Percentiles rank a stretch among this genome's conserved stretches.
Evolutionary conservation across 1,140 invertebrate species (phyloP).

Genomic region (Marisa cornuarietis): DNA sequence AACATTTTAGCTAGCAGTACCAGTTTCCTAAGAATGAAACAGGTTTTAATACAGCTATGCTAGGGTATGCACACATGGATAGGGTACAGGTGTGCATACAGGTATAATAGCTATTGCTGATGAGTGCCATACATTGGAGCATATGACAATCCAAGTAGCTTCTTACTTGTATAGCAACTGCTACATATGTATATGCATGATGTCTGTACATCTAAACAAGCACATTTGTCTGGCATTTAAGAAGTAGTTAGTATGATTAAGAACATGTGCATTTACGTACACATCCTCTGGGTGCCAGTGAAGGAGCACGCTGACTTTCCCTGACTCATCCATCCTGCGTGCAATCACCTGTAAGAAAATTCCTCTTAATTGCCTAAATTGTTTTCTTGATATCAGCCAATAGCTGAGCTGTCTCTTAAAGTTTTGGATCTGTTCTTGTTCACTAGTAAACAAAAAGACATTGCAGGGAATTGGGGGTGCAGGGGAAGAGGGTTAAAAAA

Average conservation of each 20-base stretch:
- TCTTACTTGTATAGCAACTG: no score
- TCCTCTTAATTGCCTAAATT: background rate
- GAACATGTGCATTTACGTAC: slow-evolving; percentile 68
- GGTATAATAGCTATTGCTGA: background rate
- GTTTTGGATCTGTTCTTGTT: background rate
- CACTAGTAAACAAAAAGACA: background rate
- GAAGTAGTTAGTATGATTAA: no score
- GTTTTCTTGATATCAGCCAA: background rate
- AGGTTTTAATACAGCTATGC: background rate
- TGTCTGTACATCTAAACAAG: no score
- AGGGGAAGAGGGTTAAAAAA: no score
- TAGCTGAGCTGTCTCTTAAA: background rate
- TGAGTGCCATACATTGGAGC: no score
- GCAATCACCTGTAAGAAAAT: slow-evolving; percentile 70
- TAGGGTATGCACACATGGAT: background rate
- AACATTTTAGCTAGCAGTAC: background rate
- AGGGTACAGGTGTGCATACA: background rate
- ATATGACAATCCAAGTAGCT: no score
- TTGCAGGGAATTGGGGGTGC: background rate
- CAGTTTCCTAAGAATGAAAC: background rate
- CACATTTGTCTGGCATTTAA: no score
- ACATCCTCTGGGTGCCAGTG: slow-evolving; percentile 77
- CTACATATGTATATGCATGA: no score
- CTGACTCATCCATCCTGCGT: slow-evolving; percentile 72
- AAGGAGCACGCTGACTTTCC: slow-evolving; percentile 73